Conservation (phyloP, 2,888 invertebrate genomes). For the Pachliopta kotzebuea region DNA sequence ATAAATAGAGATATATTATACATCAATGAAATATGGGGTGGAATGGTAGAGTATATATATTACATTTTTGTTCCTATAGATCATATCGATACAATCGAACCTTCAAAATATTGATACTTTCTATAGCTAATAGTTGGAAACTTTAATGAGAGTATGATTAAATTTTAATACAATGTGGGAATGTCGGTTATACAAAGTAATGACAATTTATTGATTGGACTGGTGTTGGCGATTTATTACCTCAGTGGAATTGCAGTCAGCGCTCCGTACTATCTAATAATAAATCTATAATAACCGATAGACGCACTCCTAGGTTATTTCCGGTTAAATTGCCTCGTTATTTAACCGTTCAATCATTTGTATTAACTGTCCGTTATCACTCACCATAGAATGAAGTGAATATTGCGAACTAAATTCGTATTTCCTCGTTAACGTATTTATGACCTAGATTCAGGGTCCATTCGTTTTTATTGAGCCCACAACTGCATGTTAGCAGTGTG, state of each 20-base stretch:
- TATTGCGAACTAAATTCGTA: background rate
- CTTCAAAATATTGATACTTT: background rate
- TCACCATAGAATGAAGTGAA: background rate
- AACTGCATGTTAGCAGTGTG: background rate
- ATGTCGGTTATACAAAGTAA: background rate
- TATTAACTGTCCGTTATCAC: conserved; percentile 3
- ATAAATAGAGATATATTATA: too few relatives aligned
- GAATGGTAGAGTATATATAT: too few relatives aligned
- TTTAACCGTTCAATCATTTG: conserved; percentile 1
- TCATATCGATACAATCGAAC: too few relatives aligned
- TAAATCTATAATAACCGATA: conserved; percentile 13
- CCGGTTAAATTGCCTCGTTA: conserved; percentile 12
- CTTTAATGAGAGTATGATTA: background rate
- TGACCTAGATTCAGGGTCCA: background rate
- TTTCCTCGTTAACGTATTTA: background rate
- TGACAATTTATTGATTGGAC: background rate
- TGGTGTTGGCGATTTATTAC: background rate
- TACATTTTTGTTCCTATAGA: too few relatives aligned
- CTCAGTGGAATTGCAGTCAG: background rate
- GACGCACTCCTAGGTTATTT: conserved; percentile 3
- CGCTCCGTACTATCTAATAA: conserved; percentile 11
- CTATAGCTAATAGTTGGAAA: background rate
- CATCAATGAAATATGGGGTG: too few relatives aligned
- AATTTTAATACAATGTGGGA: background rate
- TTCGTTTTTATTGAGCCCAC: background rate